Percentiles rank a stretch among this genome's conserved stretches.
These are phyloP conservation scores for Choreutis nemorana DNA, from an alignment of 2,888 invertebrate genomes.

Conservation along the genomic window DNA sequence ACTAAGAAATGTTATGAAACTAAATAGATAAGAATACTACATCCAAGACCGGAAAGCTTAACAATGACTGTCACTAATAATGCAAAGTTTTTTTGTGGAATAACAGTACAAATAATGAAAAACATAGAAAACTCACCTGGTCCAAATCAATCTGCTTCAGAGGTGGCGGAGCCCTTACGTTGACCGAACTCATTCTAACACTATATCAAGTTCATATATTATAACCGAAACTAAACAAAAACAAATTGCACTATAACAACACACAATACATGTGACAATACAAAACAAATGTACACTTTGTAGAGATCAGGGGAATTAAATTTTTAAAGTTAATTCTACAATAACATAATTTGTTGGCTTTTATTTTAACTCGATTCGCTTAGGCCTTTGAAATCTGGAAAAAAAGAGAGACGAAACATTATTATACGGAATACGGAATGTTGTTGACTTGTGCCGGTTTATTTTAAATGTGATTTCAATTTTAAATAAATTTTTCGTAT, in stretches of 20 bases:
- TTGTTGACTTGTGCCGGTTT: too few relatives aligned
- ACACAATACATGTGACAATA: conserved; percentile 19
- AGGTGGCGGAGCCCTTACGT: conserved; percentile 54
- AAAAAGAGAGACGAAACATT: too few relatives aligned
- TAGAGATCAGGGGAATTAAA: conserved; percentile 33
- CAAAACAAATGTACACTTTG: conserved; percentile 27
- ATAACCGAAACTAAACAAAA: conserved; percentile 9
- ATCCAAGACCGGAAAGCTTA: too few relatives aligned
- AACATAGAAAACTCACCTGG: too few relatives aligned
- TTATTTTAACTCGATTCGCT: conserved; percentile 18
- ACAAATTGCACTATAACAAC: conserved; percentile 22
- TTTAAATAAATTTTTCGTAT: too few relatives aligned
- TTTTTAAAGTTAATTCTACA: conserved; percentile 24
- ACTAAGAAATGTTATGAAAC: too few relatives aligned
- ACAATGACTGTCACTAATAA: too few relatives aligned
- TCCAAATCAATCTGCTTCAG: conserved; percentile 81
- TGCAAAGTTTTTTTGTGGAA: too few relatives aligned
- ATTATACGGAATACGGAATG: too few relatives aligned
- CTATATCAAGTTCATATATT: conserved; percentile 21
- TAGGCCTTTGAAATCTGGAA: conserved; percentile 1
- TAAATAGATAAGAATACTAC: too few relatives aligned
- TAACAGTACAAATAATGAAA: too few relatives aligned
- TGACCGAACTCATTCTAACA: conserved; percentile 31
- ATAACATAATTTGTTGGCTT: conserved; percentile 25
- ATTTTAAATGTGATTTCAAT: too few relatives aligned